phyloP scores from a whole-genome alignment of 2,113 vertebrate species.

The Nestor notabilis region DNA sequence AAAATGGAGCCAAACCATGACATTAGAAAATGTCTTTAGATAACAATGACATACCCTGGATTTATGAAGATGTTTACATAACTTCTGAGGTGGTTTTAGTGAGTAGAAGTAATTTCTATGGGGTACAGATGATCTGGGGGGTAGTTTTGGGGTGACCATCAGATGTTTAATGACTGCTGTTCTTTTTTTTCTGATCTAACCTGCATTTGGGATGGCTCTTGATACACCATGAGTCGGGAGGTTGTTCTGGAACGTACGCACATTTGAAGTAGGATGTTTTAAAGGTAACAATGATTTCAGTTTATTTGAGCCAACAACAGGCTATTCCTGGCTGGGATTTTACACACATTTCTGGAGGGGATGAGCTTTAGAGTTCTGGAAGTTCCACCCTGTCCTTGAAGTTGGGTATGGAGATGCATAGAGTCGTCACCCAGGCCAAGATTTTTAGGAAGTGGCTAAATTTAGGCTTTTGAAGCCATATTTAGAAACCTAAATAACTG shows the following conservation, averaged over 20 bases:
- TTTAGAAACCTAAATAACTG: constrained; percentile 13
- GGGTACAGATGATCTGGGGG: neutral
- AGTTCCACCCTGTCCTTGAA: neutral
- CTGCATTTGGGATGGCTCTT: neutral
- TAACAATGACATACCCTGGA: neutral
- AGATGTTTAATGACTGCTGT: neutral
- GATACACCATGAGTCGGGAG: neutral
- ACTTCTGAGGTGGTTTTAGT: neutral
- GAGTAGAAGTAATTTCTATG: neutral
- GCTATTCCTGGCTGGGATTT: neutral
- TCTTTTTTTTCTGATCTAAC: neutral
- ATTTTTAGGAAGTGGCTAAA: neutral
- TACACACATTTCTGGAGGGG: neutral
- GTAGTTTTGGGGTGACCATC: neutral
- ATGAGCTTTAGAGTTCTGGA: neutral
- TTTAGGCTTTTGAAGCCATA: neutral
- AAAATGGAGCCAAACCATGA: neutral
- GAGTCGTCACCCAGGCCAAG: neutral
- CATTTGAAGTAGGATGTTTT: neutral
- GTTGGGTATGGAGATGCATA: neutral
- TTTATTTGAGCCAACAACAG: neutral
- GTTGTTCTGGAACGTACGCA: neutral
- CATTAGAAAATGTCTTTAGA: neutral
- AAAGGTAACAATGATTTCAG: neutral
- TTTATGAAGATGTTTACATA: neutral